A percentile compares a stretch with the other conserved stretches of the same genome.
Conservation (phyloP, 2,888 invertebrate genomes). For the Andrena flavipes region DNA sequence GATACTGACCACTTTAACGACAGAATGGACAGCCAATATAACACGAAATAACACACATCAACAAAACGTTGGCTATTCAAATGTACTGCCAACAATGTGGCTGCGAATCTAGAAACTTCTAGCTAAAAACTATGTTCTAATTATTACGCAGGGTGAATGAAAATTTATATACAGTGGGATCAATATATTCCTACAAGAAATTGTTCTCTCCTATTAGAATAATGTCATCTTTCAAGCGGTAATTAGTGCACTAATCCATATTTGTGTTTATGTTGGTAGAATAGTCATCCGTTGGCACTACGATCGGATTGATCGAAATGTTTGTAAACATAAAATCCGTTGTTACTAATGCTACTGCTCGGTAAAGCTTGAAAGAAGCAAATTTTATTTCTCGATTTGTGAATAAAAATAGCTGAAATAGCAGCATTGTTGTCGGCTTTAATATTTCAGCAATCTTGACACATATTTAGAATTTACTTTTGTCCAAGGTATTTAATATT, state of each 20-base stretch:
- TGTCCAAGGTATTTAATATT: background rate
- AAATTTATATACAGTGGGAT: background rate
- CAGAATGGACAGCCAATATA: too few species aligned
- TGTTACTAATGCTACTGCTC: background rate
- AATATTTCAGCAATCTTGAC: constrained; percentile 93
- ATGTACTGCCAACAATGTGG: constrained; percentile 26
- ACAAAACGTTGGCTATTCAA: constrained; percentile 38
- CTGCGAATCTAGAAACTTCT: background rate
- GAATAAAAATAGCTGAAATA: constrained; percentile 91
- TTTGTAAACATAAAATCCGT: constrained; percentile 39
- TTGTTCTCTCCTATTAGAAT: background rate
- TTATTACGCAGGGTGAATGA: background rate
- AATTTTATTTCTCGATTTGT: background rate
- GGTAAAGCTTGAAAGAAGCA: background rate
- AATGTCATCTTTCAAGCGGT: background rate
- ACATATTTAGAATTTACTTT: constrained; percentile 4
- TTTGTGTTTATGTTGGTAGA: background rate
- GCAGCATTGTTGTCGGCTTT: constrained; percentile 96
- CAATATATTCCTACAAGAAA: background rate
- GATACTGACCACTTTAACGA: background rate
- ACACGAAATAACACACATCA: too few species aligned
- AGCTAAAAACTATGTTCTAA: background rate
- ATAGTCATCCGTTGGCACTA: background rate
- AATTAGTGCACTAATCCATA: background rate
- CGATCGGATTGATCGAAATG: background rate